Evolutionary conservation across 2,797 vertebrate genomes (phyloP).

Genomic region (Brachyrhaphis roseni): DNA sequence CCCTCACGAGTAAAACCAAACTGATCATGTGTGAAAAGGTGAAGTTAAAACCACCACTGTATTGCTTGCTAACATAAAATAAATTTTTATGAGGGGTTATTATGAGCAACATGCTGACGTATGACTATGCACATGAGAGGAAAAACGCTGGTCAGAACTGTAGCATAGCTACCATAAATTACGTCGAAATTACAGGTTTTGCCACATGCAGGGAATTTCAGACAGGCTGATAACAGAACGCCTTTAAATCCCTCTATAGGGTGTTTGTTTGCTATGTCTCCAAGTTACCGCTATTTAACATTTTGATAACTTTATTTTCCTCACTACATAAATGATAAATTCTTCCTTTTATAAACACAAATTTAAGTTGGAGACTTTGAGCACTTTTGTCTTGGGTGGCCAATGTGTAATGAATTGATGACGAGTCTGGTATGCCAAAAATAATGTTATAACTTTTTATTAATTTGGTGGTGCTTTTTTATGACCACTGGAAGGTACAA

Average conservation of each 20-base stretch:
- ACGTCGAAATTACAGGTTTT: not conserved
- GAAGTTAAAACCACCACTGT: not conserved
- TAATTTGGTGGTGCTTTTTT: not conserved
- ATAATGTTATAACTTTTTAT: not conserved
- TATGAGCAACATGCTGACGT: not conserved
- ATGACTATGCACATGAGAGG: not conserved
- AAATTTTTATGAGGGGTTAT: not conserved
- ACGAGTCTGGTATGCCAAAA: not conserved
- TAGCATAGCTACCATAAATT: not conserved
- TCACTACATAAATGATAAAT: not conserved
- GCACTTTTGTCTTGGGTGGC: not conserved
- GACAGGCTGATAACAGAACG: not conserved
- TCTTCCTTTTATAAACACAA: not conserved
- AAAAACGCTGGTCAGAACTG: not conserved
- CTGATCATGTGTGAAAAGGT: not conserved
- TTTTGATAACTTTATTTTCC: not conserved
- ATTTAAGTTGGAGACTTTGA: not conserved
- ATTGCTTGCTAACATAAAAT: not conserved
- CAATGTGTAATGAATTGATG: not conserved
- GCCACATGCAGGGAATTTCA: not conserved
- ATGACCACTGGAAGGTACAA: not conserved
- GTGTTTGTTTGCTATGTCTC: not conserved
- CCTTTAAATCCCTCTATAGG: not conserved
- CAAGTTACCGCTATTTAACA: not conserved
- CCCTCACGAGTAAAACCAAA: not conserved